Evolutionary conservation across 2,888 invertebrate genomes (phyloP).

Genomic region (Julus scanicus): DNA sequence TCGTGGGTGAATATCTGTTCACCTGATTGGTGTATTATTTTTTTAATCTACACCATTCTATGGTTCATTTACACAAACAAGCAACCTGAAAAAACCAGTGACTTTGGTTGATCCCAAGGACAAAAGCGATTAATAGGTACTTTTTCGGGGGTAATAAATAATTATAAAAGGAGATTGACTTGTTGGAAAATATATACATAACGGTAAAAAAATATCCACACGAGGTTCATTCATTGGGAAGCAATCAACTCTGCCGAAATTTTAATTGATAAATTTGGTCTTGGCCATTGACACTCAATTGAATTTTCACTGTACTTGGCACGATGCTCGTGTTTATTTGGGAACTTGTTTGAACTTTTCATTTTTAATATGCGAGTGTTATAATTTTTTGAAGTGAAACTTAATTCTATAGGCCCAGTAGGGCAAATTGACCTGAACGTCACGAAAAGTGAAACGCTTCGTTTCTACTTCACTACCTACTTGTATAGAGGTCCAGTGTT

Average conservation of each 20-base stretch:
- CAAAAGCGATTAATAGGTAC: neutral
- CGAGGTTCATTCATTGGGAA: neutral
- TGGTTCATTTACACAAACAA: slow-evolving; percentile 3
- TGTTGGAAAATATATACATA: neutral
- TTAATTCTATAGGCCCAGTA: no score
- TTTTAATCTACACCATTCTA: neutral
- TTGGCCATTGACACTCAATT: neutral
- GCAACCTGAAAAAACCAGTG: neutral
- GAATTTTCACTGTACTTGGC: neutral
- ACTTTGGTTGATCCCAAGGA: slow-evolving; percentile 26
- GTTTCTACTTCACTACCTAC: no score
- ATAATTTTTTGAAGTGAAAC: no score
- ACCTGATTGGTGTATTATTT: slow-evolving; percentile 18
- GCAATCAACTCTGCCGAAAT: neutral
- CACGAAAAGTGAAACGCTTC: no score
- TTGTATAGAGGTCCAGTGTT: no score
- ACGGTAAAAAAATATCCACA: neutral
- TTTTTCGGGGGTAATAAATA: slow-evolving; percentile 10
- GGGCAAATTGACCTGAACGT: no score
- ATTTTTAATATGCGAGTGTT: no score
- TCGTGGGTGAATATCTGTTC: neutral
- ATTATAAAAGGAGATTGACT: neutral
- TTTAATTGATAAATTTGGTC: neutral
- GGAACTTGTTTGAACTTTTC: no score
- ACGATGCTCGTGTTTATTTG: neutral